phyloP scores from a whole-genome alignment of 2,888 invertebrate genomes.

The Syrista parreyssii region DNA sequence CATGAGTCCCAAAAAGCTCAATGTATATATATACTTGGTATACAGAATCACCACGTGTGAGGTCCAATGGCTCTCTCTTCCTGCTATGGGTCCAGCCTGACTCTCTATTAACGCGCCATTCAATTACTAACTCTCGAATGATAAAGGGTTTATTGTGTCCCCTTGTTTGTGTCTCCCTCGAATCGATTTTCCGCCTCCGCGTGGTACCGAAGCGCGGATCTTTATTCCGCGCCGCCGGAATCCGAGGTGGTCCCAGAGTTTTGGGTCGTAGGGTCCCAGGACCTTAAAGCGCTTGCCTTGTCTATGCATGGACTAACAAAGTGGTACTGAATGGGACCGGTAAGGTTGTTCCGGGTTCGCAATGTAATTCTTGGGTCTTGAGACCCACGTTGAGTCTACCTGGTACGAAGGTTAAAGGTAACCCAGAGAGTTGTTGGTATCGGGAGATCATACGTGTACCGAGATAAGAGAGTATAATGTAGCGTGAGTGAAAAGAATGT shows the following conservation, averaged over 20 bases:
- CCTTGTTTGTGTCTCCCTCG: conserved; percentile 35
- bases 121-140: conserved; percentile 37
- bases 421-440: background rate
- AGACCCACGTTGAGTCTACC: background rate
- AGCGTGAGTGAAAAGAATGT: background rate
- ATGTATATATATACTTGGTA: background rate
- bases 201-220: conserved; percentile 5
- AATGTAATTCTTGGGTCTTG: background rate
- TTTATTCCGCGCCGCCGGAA: conserved; percentile 25
- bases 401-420: background rate
- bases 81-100: background rate
- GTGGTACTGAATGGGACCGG: background rate
- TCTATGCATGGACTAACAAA: background rate
- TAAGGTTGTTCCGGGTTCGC: background rate
- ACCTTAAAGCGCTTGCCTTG: background rate
- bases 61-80: conserved; percentile 23
- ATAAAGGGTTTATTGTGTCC: conserved; percentile 32
- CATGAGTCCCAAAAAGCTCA: background rate
- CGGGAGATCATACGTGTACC: background rate
- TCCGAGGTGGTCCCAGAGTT: conserved; percentile 10
- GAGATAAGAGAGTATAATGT: background rate
- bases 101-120: conserved; percentile 37
- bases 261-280: background rate
- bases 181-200: conserved; percentile 40
- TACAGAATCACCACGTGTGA: conserved; percentile 34